Evolutionary conservation across 1,140 invertebrate species (phyloP).

Genomic region (Zaprionus gabonicus): DNA sequence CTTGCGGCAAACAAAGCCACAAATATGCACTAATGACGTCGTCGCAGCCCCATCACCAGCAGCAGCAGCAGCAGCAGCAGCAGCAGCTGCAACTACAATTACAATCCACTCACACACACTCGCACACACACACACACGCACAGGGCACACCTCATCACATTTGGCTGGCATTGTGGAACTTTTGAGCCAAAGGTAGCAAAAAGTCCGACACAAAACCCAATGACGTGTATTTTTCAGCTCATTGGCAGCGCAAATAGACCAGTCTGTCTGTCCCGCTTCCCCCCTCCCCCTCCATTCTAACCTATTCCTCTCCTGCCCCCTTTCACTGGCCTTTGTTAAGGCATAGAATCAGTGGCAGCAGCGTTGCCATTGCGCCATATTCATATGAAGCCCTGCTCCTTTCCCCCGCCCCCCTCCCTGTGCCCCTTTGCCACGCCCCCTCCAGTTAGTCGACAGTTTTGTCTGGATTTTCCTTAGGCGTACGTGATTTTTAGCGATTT

Average conservation of each 20-base stretch:
- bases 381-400: conserved; percentile 20
- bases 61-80: conserved; percentile 17
- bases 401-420: background rate
- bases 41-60: conserved; percentile 38
- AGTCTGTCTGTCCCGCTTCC: background rate
- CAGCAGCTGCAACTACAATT: conserved; percentile 45
- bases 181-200: conserved; percentile 48
- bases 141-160: conserved; percentile 34
- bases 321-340: conserved; percentile 6
- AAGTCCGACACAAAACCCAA: conserved; percentile 50
- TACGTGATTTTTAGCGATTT: conserved; percentile 75
- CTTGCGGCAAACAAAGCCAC: conserved; percentile 83
- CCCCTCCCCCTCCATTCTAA: no score
- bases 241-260: conserved; percentile 56
- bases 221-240: conserved; percentile 58
- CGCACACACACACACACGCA: background rate
- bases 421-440: background rate
- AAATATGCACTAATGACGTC: conserved; percentile 84
- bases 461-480: conserved; percentile 34
- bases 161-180: conserved; percentile 36
- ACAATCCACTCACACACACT: conserved; percentile 21
- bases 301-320: background rate
- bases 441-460: background rate
- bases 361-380: conserved; percentile 17
- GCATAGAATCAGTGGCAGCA: conserved; percentile 7